A percentile compares a stretch with the other conserved stretches of the same genome.
These are phyloP conservation scores for Caenorhabditis doughertyi DNA, from an alignment of 2,888 invertebrate species.

Conservation along the genomic window DNA sequence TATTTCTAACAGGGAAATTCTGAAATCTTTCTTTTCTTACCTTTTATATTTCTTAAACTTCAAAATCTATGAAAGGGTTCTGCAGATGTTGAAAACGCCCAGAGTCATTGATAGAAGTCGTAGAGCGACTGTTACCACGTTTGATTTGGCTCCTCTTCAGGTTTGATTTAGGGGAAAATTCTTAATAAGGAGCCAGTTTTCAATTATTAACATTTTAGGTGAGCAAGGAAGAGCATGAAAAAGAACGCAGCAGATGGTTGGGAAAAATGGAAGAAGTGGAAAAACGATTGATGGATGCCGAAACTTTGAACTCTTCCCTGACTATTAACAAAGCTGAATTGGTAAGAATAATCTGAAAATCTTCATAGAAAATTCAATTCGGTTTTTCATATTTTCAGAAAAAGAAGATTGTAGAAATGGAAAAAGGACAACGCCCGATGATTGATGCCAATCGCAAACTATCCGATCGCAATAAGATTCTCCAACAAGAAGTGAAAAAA, in stretches of 20 bases:
- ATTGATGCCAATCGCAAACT: slow-evolving; percentile 80
- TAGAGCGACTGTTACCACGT: slow-evolving; percentile 61
- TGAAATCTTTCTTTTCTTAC: slow-evolving; percentile 5
- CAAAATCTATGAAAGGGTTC: neutral
- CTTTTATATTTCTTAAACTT: too few species aligned
- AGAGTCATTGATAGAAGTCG: slow-evolving; percentile 64
- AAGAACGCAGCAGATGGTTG: slow-evolving; percentile 79
- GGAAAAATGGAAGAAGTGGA: slow-evolving; percentile 79
- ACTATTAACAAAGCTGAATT: slow-evolving; percentile 80
- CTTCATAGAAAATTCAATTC: neutral
- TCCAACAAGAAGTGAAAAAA: slow-evolving; percentile 75
- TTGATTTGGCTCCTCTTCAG: slow-evolving; percentile 53
- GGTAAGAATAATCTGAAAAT: slow-evolving; percentile 69
- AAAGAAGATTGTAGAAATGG: slow-evolving; percentile 82
- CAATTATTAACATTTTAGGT: slow-evolving; percentile 54
- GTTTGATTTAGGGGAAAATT: slow-evolving; percentile 8
- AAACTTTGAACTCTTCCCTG: slow-evolving; percentile 78
- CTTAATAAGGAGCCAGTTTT: neutral
- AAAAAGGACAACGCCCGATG: slow-evolving; percentile 79
- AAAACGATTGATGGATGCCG: slow-evolving; percentile 73
- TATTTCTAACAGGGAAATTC: slow-evolving; percentile 15
- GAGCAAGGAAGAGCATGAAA: slow-evolving; percentile 80
- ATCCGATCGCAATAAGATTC: slow-evolving; percentile 76
- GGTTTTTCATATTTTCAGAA: slow-evolving; percentile 73
- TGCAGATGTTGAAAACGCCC: slow-evolving; percentile 27